A percentile compares a stretch with the other conserved stretches of the same genome.
Conservation (phyloP, 2,113 vertebrate genomes). For the Ptychochromis oligacanthus region DNA sequence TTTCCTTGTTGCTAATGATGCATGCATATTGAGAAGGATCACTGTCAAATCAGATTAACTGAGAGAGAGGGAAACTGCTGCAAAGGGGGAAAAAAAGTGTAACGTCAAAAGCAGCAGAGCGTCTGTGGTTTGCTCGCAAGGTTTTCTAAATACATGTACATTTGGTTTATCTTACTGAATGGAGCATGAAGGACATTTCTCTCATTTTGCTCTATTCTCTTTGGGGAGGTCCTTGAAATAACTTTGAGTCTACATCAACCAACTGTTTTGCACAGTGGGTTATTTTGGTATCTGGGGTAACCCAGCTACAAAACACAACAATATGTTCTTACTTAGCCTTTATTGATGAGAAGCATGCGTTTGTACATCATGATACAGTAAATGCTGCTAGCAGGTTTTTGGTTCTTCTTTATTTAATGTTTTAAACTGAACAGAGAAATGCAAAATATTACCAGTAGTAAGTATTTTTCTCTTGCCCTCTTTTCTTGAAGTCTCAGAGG, state of each 20-base stretch:
- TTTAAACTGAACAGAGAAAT: neutral
- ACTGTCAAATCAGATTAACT: slow-evolving; percentile 56
- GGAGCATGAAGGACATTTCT: slow-evolving; percentile 69
- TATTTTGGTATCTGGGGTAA: slow-evolving; percentile 71
- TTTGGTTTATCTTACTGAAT: slow-evolving; percentile 54
- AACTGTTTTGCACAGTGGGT: slow-evolving; percentile 62
- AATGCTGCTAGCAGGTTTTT: neutral
- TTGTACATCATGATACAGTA: neutral
- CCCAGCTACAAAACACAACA: slow-evolving; percentile 50
- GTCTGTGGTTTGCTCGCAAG: slow-evolving; percentile 22
- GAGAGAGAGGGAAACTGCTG: neutral
- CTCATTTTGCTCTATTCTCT: slow-evolving; percentile 65
- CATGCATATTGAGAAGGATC: slow-evolving; percentile 48
- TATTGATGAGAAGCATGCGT: slow-evolving; percentile 20
- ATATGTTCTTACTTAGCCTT: slow-evolving; percentile 22
- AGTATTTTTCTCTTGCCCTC: neutral
- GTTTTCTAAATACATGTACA: slow-evolving; percentile 56
- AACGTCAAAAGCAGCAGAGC: slow-evolving; percentile 4
- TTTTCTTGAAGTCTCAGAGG: neutral
- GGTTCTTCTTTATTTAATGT: neutral
- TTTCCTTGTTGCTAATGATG: slow-evolving; percentile 34
- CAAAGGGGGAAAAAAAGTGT: neutral
- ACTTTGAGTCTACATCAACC: slow-evolving; percentile 66
- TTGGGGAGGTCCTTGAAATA: slow-evolving; percentile 75
- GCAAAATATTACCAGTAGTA: neutral